Base-by-base conservation (phyloP, 2,113 vertebrate genomes). In the Lamprotornis superbus region DNA sequence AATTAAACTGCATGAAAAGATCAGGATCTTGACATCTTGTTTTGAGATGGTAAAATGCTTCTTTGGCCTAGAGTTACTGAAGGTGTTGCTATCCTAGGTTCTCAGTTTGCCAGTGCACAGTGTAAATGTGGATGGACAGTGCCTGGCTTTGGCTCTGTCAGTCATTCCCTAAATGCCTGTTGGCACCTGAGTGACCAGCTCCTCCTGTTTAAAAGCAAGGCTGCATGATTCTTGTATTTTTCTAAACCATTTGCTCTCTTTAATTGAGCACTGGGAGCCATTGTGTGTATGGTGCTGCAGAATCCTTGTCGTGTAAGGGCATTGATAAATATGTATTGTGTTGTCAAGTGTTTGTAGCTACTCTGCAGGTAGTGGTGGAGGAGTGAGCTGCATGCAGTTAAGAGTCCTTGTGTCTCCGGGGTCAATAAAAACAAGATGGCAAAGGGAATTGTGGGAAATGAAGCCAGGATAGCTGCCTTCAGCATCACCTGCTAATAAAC, bases 401-500 rank as follows among this genome's bases (percentile, higher is more conserved):
- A 80, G 88, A 78, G 55, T 59, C 6, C 2, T 85, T 5, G 4
- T 75, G 64, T 95, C 94, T 95, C 57, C 0, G 8, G 69, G 82
- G 92, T 94, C 94, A 96, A 11, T 89, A 64, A 83, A 93, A 97
- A 79, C 84, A 93, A 70, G 86, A 89, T 80, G 89, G 89, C 84
- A 93, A 7, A 15, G 52, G 68, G 95, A 80, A 78, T 40, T 95
- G 73, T 91, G 92, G 92, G 93, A 87, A 96, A 46, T 22, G 49
- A 59, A 96, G 81, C 90, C 55, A 47, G 83, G 68, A 31, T 88
- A 95, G 90, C 88, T 93, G 92, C 70, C 60, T 96, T 93, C 89
- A 95, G 90, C 89, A 89, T 95, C 94, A 91, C 91, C 87, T 97
- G 77, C 84, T 96, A 95, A 94, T 94, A 97, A 94, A 86, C 35